These are phyloP conservation scores for Sander vitreus DNA, from an alignment of 2,113 vertebrate species.

Conservation along the genomic window DNA sequence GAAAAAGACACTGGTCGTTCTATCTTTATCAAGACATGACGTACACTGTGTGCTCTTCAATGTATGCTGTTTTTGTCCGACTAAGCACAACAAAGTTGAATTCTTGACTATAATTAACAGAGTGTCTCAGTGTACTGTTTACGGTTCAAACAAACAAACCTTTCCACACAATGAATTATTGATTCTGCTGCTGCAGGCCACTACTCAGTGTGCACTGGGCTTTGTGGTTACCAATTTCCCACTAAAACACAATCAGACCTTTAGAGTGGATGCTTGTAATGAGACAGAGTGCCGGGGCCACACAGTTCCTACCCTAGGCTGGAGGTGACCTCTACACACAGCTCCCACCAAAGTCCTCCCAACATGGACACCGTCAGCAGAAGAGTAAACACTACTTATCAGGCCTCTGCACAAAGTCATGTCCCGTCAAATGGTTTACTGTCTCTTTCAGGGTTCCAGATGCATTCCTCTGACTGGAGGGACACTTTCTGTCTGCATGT, in stretches of 20 bases:
- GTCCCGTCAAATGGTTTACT: neutral
- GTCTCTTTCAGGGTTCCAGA: conserved; percentile 30
- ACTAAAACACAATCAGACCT: conserved; percentile 28
- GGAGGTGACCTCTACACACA: conserved; percentile 44
- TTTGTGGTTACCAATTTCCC: conserved; percentile 49
- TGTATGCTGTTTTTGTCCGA: neutral
- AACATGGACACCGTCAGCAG: conserved; percentile 36
- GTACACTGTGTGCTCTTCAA: conserved; percentile 13
- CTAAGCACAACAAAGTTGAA: neutral
- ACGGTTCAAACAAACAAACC: conserved; percentile 53
- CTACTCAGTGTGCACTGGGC: conserved; percentile 21
- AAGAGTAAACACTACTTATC: conserved; percentile 34
- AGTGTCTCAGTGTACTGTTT: conserved; percentile 25
- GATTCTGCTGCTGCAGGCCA: conserved; percentile 42
- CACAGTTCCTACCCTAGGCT: conserved; percentile 4
- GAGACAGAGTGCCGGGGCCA: neutral
- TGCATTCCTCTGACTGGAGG: conserved; percentile 22
- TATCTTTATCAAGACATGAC: conserved; percentile 32
- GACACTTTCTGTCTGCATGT: conserved; percentile 14
- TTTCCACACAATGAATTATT: conserved; percentile 71
- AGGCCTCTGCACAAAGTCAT: conserved; percentile 14
- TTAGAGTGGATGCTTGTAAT: conserved; percentile 21
- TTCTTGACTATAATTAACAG: conserved; percentile 30
- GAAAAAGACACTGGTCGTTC: neutral
- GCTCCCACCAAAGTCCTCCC: conserved; percentile 3